These are phyloP conservation scores for Macrobrachium nipponense DNA, from an alignment of 1,140 invertebrate species.

Conservation along the genomic window DNA sequence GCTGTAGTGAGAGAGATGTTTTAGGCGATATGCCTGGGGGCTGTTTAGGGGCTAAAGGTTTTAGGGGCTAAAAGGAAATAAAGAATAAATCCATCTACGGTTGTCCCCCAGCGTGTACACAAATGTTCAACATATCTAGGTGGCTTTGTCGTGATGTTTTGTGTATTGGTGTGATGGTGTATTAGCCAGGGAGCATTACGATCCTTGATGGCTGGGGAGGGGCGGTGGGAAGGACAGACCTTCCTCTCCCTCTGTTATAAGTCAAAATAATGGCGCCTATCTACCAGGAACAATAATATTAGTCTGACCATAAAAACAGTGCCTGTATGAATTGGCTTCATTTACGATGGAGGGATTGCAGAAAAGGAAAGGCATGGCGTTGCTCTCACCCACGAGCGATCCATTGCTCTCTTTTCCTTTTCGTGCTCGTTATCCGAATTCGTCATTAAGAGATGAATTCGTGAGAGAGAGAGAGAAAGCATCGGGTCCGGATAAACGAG, in stretches of 20 bases:
- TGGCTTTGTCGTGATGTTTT: slow-evolving; percentile 36
- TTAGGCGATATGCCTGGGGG: neutral
- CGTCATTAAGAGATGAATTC: neutral
- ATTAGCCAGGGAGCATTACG: slow-evolving; percentile 39
- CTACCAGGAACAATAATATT: slow-evolving; percentile 61
- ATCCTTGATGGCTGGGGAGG: neutral
- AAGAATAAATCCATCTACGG: slow-evolving; percentile 16
- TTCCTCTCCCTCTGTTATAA: slow-evolving; percentile 50
- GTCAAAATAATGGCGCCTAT: slow-evolving; percentile 57
- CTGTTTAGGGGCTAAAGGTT: neutral
- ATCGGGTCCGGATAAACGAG: slow-evolving; percentile 55
- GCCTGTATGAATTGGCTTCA: slow-evolving; percentile 40
- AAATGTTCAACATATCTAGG: slow-evolving; percentile 31
- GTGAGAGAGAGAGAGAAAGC: slow-evolving; percentile 46
- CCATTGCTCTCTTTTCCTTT: neutral
- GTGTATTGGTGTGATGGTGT: slow-evolving; percentile 45
- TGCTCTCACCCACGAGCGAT: neutral
- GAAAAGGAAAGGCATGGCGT: neutral
- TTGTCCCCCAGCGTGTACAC: slow-evolving; percentile 31
- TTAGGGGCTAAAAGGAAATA: neutral
- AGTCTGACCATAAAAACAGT: slow-evolving; percentile 58
- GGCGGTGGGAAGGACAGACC: neutral
- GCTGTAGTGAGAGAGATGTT: neutral
- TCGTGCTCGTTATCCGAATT: neutral
- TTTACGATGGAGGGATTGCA: neutral